These are phyloP conservation scores for Tonatia bakeri DNA, from an alignment of 2,113 vertebrate species.

Conservation along the genomic window DNA sequence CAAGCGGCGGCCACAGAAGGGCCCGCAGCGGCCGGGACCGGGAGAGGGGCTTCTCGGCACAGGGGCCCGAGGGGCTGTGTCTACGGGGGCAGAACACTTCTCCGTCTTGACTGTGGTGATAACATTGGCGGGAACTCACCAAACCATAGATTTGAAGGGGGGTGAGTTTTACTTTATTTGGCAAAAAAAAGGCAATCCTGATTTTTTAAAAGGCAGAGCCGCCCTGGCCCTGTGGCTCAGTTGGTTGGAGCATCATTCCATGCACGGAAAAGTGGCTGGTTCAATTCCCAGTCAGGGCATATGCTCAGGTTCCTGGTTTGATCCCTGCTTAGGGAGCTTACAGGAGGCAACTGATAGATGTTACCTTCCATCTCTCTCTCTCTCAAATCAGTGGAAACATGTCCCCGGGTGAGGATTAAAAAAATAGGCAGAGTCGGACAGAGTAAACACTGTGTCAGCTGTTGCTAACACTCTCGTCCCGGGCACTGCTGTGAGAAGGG, in stretches of 20 bases:
- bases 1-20: not conserved
- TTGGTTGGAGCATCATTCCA: too few relatives aligned
- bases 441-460: not conserved
- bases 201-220: not conserved
- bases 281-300: too few relatives aligned
- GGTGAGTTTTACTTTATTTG: not conserved
- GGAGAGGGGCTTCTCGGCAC: not conserved
- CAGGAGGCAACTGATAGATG: too few relatives aligned
- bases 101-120: not conserved
- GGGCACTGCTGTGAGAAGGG: not conserved
- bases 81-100: not conserved
- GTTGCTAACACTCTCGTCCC: too few relatives aligned
- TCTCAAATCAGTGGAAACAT: too few relatives aligned
- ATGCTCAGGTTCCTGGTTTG: too few relatives aligned
- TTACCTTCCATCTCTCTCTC: too few relatives aligned
- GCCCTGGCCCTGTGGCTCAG: too few relatives aligned
- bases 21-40: not conserved
- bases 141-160: not conserved
- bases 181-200: not conserved
- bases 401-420: too few relatives aligned
- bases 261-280: too few relatives aligned
- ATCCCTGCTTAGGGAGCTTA: too few relatives aligned
- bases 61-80: not conserved
- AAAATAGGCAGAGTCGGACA: not conserved
- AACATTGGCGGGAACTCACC: not conserved